These are phyloP conservation scores for Ariolimax columbianus DNA, from an alignment of 2,888 invertebrate species.

Conservation along the genomic window DNA sequence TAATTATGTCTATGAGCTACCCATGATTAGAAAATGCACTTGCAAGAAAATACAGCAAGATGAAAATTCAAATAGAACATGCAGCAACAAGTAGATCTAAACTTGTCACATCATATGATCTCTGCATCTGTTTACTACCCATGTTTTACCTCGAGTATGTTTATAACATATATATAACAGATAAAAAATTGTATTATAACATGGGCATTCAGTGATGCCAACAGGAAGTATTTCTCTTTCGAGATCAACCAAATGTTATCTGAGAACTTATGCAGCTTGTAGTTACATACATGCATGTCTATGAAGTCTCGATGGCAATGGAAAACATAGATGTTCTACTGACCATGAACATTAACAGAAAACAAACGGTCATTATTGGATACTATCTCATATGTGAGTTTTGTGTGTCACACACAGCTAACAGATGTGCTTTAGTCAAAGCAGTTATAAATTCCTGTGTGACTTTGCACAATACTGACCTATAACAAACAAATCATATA, in stretches of 20 bases:
- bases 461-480: no score
- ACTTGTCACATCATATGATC: not conserved
- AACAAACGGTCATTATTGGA: not conserved
- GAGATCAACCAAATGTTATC: not conserved
- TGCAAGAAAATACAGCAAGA: slow-evolving; percentile 82
- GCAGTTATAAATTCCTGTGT: no score
- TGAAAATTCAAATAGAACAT: not conserved
- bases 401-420: not conserved
- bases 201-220: not conserved
- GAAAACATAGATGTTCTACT: not conserved
- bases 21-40: slow-evolving; percentile 96
- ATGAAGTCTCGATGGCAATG: not conserved
- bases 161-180: slow-evolving; percentile 1
- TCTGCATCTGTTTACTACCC: not conserved
- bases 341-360: not conserved
- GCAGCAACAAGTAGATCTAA: not conserved
- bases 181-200: not conserved
- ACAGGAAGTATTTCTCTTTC: not conserved
- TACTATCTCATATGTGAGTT: not conserved
- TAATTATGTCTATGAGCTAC: slow-evolving; percentile 95
- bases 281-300: not conserved
- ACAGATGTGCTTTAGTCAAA: not conserved
- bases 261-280: no score
- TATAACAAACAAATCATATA: no score
- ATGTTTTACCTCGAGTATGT: not conserved